Base-by-base conservation (phyloP, 1,140 invertebrate genomes). In the Monochamus saltuarius region DNA sequence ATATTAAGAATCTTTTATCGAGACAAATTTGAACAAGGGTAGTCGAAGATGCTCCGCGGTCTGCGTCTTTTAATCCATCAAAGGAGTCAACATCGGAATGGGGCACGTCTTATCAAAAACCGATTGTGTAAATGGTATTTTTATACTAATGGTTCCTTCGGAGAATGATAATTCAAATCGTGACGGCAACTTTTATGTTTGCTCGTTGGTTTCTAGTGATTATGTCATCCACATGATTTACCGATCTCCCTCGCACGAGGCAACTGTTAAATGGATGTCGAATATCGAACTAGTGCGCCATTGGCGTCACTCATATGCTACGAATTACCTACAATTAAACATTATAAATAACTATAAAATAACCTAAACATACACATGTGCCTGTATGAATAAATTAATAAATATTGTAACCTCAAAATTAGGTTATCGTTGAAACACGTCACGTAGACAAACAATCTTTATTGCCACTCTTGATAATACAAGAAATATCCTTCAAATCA, bases 161-260 rank as follows among this genome's bases (percentile, higher is more conserved):
- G 50, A 35, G 59, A 60, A 60, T 60, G 22, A 43, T 60, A 60
- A 68, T 68, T 68, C 62, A 67, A 64, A 61, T 64, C 63, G 59
- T 61, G 62, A 59, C 63, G 54, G 56, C 53, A 61, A 64, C 61
- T 46, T 64, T 65, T 65, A 65, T 65, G 64, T 55, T 51, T 55
- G 46, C 53, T 59, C 53, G 53, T 43, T 22, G 62, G 59, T 55
- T 53, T 62, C 55, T 52, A 45, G 59, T 64, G 66, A 68, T 68
- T 68, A 66, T 68, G 66, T 68, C 64, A 65, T 55, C 61, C 34
- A 56, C 51, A 56, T 69, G 67, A 69, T 69, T 69, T 69, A 69
- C 57, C 57, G 64, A 65, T 56, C 59, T 47, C 36, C 56, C 36
- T 53, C 46, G 14, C 60, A 29, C 60, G 60, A 63, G 64, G 62